Percentiles rank a stretch among this genome's conserved stretches.
phyloP scores from a whole-genome alignment of 2,888 invertebrate species.

The Drosophila mercatorum region DNA sequence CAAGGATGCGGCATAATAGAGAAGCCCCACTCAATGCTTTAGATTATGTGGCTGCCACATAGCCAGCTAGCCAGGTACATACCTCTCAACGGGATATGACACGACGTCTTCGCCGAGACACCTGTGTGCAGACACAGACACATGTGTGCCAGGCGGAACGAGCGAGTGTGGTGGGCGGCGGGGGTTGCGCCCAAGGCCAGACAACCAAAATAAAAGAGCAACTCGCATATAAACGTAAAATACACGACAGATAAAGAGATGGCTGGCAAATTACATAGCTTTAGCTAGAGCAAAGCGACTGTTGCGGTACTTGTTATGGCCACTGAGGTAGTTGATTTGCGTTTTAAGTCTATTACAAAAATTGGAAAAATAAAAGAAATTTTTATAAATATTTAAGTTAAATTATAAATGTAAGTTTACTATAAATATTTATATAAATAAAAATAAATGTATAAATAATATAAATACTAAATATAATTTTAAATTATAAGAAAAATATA shows the following conservation, averaged over 20 bases:
- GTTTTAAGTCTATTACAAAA: too few relatives aligned
- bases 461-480: too few relatives aligned
- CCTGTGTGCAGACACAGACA: conserved; percentile 49
- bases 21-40: conserved; percentile 25
- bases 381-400: too few relatives aligned
- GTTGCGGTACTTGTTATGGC: conserved; percentile 1
- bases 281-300: neutral
- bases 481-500: too few relatives aligned
- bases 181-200: conserved; percentile 41
- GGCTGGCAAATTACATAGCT: conserved; percentile 4
- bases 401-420: too few relatives aligned
- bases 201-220: conserved; percentile 26
- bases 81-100: conserved; percentile 46
- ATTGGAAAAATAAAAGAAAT: too few relatives aligned
- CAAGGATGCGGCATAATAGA: conserved; percentile 27
- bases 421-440: too few relatives aligned
- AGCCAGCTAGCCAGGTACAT: conserved; percentile 18
- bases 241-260: conserved; percentile 36
- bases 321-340: too few relatives aligned
- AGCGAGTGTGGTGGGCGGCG: neutral
- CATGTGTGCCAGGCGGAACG: conserved; percentile 11
- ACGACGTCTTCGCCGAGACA: conserved; percentile 42
- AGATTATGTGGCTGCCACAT: conserved; percentile 32
- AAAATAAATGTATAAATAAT: too few relatives aligned
- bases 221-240: conserved; percentile 25